phyloP scores from a whole-genome alignment of 2,888 invertebrate species.

The Aspidapion aeneum region DNA sequence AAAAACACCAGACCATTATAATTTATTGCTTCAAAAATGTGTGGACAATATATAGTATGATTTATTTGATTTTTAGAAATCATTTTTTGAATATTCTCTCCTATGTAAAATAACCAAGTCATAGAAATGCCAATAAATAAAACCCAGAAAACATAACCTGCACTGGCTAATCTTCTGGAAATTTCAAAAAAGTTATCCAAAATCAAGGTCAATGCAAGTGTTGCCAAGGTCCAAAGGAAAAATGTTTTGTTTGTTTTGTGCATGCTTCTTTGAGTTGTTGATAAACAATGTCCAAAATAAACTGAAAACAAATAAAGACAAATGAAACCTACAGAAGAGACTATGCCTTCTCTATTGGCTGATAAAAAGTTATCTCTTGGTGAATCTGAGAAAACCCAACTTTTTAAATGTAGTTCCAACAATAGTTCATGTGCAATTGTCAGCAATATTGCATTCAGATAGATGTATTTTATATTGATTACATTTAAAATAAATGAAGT shows the following conservation, averaged over 20 bases:
- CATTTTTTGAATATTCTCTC: slow-evolving; percentile 50
- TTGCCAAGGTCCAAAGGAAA: slow-evolving; percentile 12
- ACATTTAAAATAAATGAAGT: slow-evolving; percentile 60
- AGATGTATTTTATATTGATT: slow-evolving; percentile 51
- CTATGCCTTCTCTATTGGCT: slow-evolving; percentile 91
- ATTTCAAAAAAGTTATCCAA: slow-evolving; percentile 55
- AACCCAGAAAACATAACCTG: slow-evolving; percentile 77
- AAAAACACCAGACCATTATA: slow-evolving; percentile 83
- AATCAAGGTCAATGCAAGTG: slow-evolving; percentile 41
- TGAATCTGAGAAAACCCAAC: slow-evolving; percentile 64
- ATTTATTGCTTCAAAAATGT: slow-evolving; percentile 69
- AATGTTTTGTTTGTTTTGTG: slow-evolving; percentile 13
- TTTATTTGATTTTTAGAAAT: slow-evolving; percentile 32
- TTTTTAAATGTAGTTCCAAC: slow-evolving; percentile 58
- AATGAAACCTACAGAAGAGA: slow-evolving; percentile 81
- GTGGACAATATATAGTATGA: slow-evolving; percentile 46
- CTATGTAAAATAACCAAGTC: slow-evolving; percentile 53
- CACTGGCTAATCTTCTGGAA: slow-evolving; percentile 81
- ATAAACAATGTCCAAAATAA: slow-evolving; percentile 57
- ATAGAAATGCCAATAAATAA: slow-evolving; percentile 60
- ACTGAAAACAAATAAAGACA: slow-evolving; percentile 77
- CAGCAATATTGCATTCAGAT: slow-evolving; percentile 55
- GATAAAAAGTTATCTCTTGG: slow-evolving; percentile 60
- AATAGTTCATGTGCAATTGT: slow-evolving; percentile 63
- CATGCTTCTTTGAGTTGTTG: slow-evolving; percentile 23